Conservation (phyloP, 2,888 invertebrate genomes). For the Lasioglossum vierecki region DNA sequence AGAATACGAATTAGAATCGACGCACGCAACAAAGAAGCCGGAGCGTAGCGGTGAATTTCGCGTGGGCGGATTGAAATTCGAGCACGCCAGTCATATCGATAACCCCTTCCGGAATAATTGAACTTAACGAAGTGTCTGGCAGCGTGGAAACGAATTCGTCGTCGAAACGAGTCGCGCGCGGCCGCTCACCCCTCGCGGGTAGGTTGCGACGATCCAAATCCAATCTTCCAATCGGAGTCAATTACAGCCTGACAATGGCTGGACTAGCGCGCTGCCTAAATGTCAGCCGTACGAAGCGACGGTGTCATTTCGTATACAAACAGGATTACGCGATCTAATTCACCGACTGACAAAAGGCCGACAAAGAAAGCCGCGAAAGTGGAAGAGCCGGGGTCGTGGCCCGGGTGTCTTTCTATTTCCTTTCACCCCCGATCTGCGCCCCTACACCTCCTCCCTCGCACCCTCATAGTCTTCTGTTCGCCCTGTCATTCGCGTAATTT, state of each 20-base stretch:
- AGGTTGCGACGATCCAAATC: constrained; percentile 79
- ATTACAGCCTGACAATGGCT: constrained; percentile 81
- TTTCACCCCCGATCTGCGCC: constrained; percentile 2
- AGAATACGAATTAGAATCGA: not conserved
- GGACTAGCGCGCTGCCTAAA: constrained; percentile 77
- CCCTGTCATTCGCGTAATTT: constrained; percentile 47
- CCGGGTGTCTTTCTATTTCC: constrained; percentile 48
- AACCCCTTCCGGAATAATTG: constrained; percentile 77
- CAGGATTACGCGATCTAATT: constrained; percentile 83
- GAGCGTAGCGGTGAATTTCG: constrained; percentile 37
- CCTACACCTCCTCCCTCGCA: not conserved
- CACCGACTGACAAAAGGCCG: constrained; percentile 80
- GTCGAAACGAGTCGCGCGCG: constrained; percentile 68
- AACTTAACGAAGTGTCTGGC: constrained; percentile 82
- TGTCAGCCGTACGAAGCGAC: constrained; percentile 80
- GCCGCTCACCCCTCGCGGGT: constrained; percentile 38
- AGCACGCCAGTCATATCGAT: constrained; percentile 72
- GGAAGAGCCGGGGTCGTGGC: constrained; percentile 54
- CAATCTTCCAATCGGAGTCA: constrained; percentile 84
- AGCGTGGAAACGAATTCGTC: constrained; percentile 80
- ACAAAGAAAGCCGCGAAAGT: constrained; percentile 72
- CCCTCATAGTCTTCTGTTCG: not conserved
- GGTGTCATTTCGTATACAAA: constrained; percentile 83
- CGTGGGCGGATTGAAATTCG: constrained; percentile 45
- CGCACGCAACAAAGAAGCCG: constrained; percentile 4